Evolutionary conservation across 2,888 invertebrate species (phyloP).

Genomic region (Archaeoteleia sp.): DNA sequence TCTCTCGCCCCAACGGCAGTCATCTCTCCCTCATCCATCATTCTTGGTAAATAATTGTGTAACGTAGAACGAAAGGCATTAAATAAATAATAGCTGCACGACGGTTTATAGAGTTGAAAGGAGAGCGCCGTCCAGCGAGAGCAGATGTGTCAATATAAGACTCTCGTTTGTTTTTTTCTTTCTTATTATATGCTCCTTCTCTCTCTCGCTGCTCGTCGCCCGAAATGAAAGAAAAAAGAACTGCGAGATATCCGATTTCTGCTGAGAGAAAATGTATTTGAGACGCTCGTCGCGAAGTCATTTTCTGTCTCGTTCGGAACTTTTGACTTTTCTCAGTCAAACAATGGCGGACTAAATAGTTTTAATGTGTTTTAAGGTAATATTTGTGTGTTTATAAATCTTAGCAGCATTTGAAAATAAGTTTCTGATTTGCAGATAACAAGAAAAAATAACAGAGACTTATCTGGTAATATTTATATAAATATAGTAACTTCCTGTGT

Average conservation of each 20-base stretch:
- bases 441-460: too few species aligned
- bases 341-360: too few species aligned
- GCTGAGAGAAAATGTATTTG: constrained; percentile 10
- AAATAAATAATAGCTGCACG: constrained; percentile 68
- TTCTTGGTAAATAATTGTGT: constrained; percentile 67
- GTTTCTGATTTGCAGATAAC: too few species aligned
- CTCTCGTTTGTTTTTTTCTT: constrained; percentile 42
- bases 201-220: constrained; percentile 13
- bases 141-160: constrained; percentile 65
- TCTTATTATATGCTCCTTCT: constrained; percentile 31
- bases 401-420: too few species aligned
- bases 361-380: too few species aligned
- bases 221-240: constrained; percentile 3
- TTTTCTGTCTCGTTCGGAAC: too few species aligned
- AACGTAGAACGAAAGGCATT: constrained; percentile 68
- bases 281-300: background rate
- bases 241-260: constrained; percentile 20
- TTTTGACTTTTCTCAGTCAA: too few species aligned
- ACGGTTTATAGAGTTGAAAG: constrained; percentile 62
- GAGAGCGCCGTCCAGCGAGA: constrained; percentile 59
- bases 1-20: constrained; percentile 27
- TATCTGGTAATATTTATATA: too few species aligned
- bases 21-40: constrained; percentile 55
- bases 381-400: too few species aligned
- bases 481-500: too few species aligned